Evolutionary conservation across 1,140 invertebrate genomes (phyloP).

Genomic region (Nephila pilipes): DNA sequence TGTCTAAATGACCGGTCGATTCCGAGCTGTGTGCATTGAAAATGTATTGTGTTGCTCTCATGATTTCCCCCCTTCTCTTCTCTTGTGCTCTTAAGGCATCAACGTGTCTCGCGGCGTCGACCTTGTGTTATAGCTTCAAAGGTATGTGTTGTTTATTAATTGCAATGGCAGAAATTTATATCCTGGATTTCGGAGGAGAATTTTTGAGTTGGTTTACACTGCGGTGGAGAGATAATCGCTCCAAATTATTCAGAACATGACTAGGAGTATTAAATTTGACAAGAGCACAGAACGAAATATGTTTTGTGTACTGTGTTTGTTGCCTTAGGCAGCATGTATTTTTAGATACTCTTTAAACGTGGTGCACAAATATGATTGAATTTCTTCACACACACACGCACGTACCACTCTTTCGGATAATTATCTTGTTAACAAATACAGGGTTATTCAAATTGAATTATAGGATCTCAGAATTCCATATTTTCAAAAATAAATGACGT

Average conservation of each 20-base stretch:
- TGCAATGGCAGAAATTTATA: neutral
- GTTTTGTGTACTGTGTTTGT: too few species aligned
- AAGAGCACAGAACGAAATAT: too few species aligned
- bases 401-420: too few species aligned
- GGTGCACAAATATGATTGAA: too few species aligned
- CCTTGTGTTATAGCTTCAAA: conserved; percentile 15
- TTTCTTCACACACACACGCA: too few species aligned
- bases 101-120: conserved; percentile 33
- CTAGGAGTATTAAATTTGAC: too few species aligned
- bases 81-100: neutral
- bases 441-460: too few species aligned
- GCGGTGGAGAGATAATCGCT: neutral
- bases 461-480: too few species aligned
- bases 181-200: neutral
- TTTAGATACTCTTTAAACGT: too few species aligned
- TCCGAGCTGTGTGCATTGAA: neutral
- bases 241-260: neutral
- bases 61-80: neutral
- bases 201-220: neutral
- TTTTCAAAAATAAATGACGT: too few species aligned
- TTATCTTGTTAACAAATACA: too few species aligned
- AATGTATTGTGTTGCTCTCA: conserved; percentile 47
- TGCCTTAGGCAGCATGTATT: too few species aligned
- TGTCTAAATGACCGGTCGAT: neutral
- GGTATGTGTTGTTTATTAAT: conserved; percentile 40